A percentile compares a stretch with the other conserved stretches of the same genome.
These are phyloP conservation scores for Phymastichus coffea DNA, from an alignment of 1,140 invertebrate species.

Conservation along the genomic window DNA sequence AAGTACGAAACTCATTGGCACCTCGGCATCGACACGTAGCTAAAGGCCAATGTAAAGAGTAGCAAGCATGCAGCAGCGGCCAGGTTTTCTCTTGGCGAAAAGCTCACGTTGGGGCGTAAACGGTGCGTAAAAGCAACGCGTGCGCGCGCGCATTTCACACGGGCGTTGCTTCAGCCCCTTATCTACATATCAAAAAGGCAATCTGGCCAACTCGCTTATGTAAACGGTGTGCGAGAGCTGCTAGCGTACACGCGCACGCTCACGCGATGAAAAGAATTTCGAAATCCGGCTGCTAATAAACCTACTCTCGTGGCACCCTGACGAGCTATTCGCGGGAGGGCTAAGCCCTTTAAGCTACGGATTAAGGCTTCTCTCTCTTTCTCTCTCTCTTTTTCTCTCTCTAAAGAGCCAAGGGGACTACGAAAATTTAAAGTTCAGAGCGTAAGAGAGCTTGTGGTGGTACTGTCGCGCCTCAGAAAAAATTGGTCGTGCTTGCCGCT, in stretches of 20 bases:
- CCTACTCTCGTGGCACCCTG: conserved; percentile 50
- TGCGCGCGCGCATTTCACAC: no score
- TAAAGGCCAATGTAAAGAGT: conserved; percentile 2
- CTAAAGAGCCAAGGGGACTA: conserved; percentile 34
- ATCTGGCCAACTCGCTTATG: conserved; percentile 59
- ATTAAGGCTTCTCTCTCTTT: conserved; percentile 44
- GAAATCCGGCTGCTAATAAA: conserved; percentile 58
- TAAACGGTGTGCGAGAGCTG: conserved; percentile 44
- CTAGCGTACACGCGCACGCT: not conserved
- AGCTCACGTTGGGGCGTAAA: conserved; percentile 45
- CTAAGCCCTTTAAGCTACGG: conserved; percentile 55
- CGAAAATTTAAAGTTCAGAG: conserved; percentile 54
- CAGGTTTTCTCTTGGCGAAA: conserved; percentile 9
- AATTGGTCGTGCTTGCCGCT: no score
- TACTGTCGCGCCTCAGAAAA: no score
- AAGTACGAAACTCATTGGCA: conserved; percentile 22
- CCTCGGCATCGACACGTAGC: not conserved
- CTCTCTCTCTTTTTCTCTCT: no score
- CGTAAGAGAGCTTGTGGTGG: not conserved
- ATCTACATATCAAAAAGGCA: conserved; percentile 61
- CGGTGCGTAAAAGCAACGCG: conserved; percentile 49
- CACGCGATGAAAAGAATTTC: conserved; percentile 56
- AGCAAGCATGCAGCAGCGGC: no score
- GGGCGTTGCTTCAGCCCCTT: conserved; percentile 48
- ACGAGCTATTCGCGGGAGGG: conserved; percentile 54